Evolutionary conservation across 23 tunicate genomes (phyloP), one percentile per base, ranked within the genome.

Genomic region (Ascidia mentula): DNA sequence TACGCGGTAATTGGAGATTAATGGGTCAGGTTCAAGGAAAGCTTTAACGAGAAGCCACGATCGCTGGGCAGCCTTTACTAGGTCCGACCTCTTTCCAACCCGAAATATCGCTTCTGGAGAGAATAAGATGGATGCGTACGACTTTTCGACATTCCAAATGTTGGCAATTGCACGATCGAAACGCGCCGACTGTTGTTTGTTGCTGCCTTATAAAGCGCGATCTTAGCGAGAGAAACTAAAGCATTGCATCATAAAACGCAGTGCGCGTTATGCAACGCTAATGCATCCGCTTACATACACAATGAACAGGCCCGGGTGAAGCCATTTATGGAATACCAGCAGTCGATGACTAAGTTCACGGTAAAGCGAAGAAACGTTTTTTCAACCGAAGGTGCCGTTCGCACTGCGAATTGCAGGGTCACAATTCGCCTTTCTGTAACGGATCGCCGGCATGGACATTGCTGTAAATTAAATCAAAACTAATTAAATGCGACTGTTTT

Each of bases 21-120:
- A 53, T 53, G 65, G 65, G 65, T 53, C 65, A 53, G 22, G 65
- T 53, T 53, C 65, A 53, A 53, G 65, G 65, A 53, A 53, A 26
- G 65, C 22, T 20, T 53, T 28, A 6, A 53, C n/a, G n/a, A 53
- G 24, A 53, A 53, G 65, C 65, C 24, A 9, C 13, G 65, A 3
- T 53, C 65, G 65, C 13, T 28, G 65, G 4, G 65, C 24, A 53
- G 24, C 65, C 7, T 5, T 28, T 28, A 6, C n/a, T 3, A 53
- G 65, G 24, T 20, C 28, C 65, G 13, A 5, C 7, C 7, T 53
- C 4, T 20, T 26, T 53, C 24, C 7, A 3, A 1, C 13, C 24
- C 65, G 24, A 9, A 20, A 9, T 53, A 53, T 20, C 2, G 13
- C 65, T 26, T 28, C 7, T 6, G 65, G 22, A 20, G 65, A 9